Base-by-base conservation (phyloP, 2,888 invertebrate genomes). In the Formica aserva region DNA sequence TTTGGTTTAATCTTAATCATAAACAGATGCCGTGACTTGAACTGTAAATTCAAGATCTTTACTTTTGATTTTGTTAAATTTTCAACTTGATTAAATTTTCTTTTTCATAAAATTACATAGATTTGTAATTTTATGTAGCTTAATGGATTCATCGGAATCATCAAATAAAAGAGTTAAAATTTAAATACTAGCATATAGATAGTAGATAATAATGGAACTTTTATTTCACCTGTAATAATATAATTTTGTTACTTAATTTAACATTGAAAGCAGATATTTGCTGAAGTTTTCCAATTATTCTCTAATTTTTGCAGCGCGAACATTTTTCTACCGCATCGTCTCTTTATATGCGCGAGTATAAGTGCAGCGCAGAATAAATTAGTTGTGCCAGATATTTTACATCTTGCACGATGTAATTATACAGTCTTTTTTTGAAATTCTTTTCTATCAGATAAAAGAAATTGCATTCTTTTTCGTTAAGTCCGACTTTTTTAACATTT, bases 371-470 rank as follows among this genome's bases (percentile, higher is more conserved):
- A 8, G 13, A 55, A 66, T 76, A 26, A 65, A 65, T 76, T 52
- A 13, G 18, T 63, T 48, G 45, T 29, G 32, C 22, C 2, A 18
- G 22, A 74, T 29, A 22, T 62, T 48, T 63, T 48, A 63, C 48
- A 35, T 48, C 18, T 48, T 11, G 63, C 13, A 29, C 32, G 9
- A 15, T 71, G 32, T 45, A 32, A 32, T 57, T 45, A 32, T 15
- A 18, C 22, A 32, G 22, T 35, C 52, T 55, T 57, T 62, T 52
- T 52, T 48, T 18, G 52, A 65, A 65, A 76, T 65, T 52, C 65
- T 76, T 26, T n/a, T n/a, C 52, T 75, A 6, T 13, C 63, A 55
- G 1, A 41, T 15, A 45, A 57, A 57, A 41, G 22, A 76, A 22
- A 15, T 67, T 6, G 63, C 22, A 22, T 26, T 41, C 13, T 41